A percentile compares a stretch with the other conserved stretches of the same genome.
Conservation (phyloP, 2,888 invertebrate species). For the Brachypterus glaber region DNA sequence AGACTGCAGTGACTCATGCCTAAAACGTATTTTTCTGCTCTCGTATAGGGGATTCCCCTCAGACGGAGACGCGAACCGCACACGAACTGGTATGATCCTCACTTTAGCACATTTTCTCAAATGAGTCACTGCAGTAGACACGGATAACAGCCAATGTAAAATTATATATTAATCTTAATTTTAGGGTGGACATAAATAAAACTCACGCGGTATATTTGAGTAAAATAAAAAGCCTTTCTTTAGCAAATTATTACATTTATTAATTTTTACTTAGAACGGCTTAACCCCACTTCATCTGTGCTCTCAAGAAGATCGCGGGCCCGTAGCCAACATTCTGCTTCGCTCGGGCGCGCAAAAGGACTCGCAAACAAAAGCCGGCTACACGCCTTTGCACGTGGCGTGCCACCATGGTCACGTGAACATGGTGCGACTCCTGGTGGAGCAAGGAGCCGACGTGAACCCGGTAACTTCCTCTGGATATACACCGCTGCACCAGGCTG, state of each 20-base stretch:
- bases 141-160: too few species aligned
- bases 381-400: slow-evolving; percentile 93
- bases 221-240: too few species aligned
- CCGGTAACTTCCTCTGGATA: slow-evolving; percentile 71
- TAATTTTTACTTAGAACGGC: slow-evolving; percentile 53
- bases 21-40: too few species aligned
- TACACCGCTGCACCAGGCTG: slow-evolving; percentile 95
- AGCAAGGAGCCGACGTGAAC: slow-evolving; percentile 81
- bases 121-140: too few species aligned
- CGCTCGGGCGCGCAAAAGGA: slow-evolving; percentile 67
- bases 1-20: too few species aligned
- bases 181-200: too few species aligned
- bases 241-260: background rate
- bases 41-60: too few species aligned
- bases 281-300: slow-evolving; percentile 91
- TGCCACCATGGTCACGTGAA: slow-evolving; percentile 94
- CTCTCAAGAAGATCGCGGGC: slow-evolving; percentile 86
- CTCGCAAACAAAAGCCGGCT: slow-evolving; percentile 73
- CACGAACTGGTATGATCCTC: too few species aligned
- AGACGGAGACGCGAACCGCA: too few species aligned
- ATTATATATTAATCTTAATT: too few species aligned
- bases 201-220: too few species aligned
- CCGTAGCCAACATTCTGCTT: slow-evolving; percentile 72
- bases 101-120: too few species aligned
- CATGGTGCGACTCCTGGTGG: slow-evolving; percentile 81